Evolutionary conservation across 2,888 invertebrate genomes (phyloP).

Genomic region (Dolomedes plantarius): DNA sequence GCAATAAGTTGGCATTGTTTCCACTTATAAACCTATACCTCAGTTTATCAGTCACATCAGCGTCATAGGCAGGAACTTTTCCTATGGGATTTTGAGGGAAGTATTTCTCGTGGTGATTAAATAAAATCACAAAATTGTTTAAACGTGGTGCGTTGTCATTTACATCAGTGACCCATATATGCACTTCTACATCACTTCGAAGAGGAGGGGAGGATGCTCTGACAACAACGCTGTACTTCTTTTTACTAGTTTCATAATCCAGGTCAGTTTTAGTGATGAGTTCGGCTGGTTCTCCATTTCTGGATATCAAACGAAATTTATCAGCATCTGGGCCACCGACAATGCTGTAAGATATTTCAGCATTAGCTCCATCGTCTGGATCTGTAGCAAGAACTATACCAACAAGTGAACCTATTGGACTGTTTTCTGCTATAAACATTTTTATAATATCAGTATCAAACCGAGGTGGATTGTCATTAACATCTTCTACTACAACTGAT

Average conservation of each 20-base stretch:
- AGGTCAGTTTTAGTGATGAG: slow-evolving; percentile 91
- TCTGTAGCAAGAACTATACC: slow-evolving; percentile 93
- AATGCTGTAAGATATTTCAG: slow-evolving; percentile 94
- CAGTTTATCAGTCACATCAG: slow-evolving; percentile 92
- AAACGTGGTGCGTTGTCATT: slow-evolving; percentile 92
- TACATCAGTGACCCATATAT: slow-evolving; percentile 91
- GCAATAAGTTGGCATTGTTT: slow-evolving; percentile 92
- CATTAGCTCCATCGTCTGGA: slow-evolving; percentile 93
- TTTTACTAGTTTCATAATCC: slow-evolving; percentile 95
- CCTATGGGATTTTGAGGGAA: slow-evolving; percentile 94
- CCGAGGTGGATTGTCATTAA: slow-evolving; percentile 73
- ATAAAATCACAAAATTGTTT: slow-evolving; percentile 93
- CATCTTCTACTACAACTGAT: slow-evolving; percentile 80
- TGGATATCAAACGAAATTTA: slow-evolving; percentile 87
- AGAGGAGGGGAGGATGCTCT: slow-evolving; percentile 93
- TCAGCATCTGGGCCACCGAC: slow-evolving; percentile 91
- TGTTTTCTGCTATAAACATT: slow-evolving; percentile 94
- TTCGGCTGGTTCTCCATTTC: slow-evolving; percentile 84
- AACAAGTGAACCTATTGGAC: slow-evolving; percentile 95
- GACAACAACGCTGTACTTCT: slow-evolving; percentile 90
- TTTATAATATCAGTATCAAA: slow-evolving; percentile 91
- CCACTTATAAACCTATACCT: slow-evolving; percentile 90
- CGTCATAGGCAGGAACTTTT: slow-evolving; percentile 93
- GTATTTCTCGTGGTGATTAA: slow-evolving; percentile 95
- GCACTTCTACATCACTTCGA: slow-evolving; percentile 90